Conservation (phyloP, 2,113 vertebrate species). For the Donacobius atricapilla region DNA sequence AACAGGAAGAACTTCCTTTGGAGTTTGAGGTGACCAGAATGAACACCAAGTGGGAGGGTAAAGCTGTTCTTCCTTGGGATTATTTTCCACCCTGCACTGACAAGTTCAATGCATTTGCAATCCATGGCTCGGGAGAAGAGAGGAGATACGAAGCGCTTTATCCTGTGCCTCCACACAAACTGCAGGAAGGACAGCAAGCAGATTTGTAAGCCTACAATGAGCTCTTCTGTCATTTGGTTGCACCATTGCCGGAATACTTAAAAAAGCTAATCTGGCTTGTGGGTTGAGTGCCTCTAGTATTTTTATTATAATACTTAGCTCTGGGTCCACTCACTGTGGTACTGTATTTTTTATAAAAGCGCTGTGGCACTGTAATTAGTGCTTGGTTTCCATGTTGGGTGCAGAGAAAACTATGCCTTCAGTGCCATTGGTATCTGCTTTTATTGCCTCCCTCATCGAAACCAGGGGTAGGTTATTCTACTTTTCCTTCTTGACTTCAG, state of each 20-base stretch:
- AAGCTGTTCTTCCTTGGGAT: constrained; percentile 72
- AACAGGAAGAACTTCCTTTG: constrained; percentile 66
- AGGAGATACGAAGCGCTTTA: constrained; percentile 76
- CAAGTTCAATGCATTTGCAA: constrained; percentile 77
- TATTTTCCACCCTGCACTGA: constrained; percentile 71
- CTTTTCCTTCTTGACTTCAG: neutral
- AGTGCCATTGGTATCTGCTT: neutral
- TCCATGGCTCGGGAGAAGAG: constrained; percentile 68
- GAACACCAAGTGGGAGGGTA: constrained; percentile 68
- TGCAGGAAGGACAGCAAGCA: constrained; percentile 68
- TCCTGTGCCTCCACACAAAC: constrained; percentile 60
- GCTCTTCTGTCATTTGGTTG: neutral
- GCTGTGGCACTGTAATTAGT: neutral
- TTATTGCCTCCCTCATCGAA: neutral
- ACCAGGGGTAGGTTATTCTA: neutral
- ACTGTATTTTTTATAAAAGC: neutral
- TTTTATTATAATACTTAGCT: neutral
- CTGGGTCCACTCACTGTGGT: neutral
- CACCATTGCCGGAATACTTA: neutral
- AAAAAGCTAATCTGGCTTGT: neutral
- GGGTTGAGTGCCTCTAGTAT: neutral
- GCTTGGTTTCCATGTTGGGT: neutral
- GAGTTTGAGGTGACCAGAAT: constrained; percentile 59
- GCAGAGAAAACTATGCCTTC: neutral
- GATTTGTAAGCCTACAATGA: neutral